Evolutionary conservation across 2,888 invertebrate species (phyloP).

Genomic region (Dioctria linearis): DNA sequence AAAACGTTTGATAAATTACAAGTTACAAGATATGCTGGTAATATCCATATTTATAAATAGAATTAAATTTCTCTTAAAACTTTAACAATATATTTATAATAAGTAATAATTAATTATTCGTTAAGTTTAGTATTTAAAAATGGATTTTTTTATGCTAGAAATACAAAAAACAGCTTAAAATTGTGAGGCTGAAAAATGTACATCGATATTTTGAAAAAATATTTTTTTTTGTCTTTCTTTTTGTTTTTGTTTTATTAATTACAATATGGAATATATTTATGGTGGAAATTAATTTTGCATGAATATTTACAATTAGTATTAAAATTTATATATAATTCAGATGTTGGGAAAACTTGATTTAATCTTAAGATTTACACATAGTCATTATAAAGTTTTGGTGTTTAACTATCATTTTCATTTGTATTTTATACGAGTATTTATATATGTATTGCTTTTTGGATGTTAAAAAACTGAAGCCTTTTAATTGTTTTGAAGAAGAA

Average conservation of each 20-base stretch:
- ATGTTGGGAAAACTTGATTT: background rate
- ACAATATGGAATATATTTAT: background rate
- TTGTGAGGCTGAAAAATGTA: slow-evolving; percentile 25
- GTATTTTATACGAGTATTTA: background rate
- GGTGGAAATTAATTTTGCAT: too few relatives aligned
- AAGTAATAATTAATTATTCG: background rate
- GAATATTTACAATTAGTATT: background rate
- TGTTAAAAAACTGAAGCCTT: background rate
- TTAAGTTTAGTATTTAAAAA: background rate
- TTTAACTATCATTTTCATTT: background rate
- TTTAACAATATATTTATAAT: slow-evolving; percentile 8
- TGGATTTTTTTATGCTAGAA: background rate
- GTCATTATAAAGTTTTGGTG: background rate
- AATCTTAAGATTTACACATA: background rate
- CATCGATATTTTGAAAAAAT: slow-evolving; percentile 15
- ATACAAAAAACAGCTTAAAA: slow-evolving; percentile 33
- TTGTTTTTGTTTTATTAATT: background rate
- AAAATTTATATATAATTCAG: background rate
- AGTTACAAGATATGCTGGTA: slow-evolving; percentile 14
- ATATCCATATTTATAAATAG: slow-evolving; percentile 21
- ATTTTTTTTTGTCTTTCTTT: background rate
- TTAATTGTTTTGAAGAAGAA: background rate
- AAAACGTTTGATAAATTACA: slow-evolving; percentile 20
- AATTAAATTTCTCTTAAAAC: slow-evolving; percentile 37
- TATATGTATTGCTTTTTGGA: too few relatives aligned